phyloP scores from a whole-genome alignment of 2,888 invertebrate genomes.

The Platycheirus albimanus region DNA sequence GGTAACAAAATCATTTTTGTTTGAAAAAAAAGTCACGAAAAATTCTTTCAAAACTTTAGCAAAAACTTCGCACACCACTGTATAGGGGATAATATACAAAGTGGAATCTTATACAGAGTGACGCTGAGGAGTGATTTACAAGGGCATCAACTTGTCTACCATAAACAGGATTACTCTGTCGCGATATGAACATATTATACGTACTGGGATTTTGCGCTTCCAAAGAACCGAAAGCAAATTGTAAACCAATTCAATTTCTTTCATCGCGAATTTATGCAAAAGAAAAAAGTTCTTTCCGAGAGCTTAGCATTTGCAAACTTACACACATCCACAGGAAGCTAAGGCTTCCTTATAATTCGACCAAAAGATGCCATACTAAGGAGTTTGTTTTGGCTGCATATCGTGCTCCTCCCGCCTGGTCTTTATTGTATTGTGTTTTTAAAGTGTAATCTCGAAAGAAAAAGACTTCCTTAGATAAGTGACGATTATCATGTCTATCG shows the following conservation, averaged over 20 bases:
- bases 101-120: conserved; percentile 61
- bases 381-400: conserved; percentile 15
- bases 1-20: no score
- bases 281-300: conserved; percentile 6
- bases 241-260: conserved; percentile 62
- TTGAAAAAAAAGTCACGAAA: no score
- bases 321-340: conserved; percentile 2
- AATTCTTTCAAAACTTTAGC: no score
- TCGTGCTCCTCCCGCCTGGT: not conserved
- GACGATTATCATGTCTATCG: conserved; percentile 42
- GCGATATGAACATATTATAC: conserved; percentile 58
- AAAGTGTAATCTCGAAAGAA: conserved; percentile 22
- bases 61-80: not conserved
- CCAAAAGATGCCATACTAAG: no score
- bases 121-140: conserved; percentile 68
- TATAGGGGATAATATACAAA: conserved; percentile 55
- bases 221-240: conserved; percentile 5
- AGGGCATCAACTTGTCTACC: conserved; percentile 71
- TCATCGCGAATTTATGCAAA: conserved; percentile 37
- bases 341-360: not conserved
- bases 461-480: conserved; percentile 32
- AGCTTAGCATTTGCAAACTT: not conserved
- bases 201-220: conserved; percentile 35
- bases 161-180: conserved; percentile 68
- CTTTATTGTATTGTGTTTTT: not conserved